Percentiles rank a stretch among this genome's conserved stretches.
phyloP scores from a whole-genome alignment of 2,113 vertebrate genomes.

The Nesogale talazaci region DNA sequence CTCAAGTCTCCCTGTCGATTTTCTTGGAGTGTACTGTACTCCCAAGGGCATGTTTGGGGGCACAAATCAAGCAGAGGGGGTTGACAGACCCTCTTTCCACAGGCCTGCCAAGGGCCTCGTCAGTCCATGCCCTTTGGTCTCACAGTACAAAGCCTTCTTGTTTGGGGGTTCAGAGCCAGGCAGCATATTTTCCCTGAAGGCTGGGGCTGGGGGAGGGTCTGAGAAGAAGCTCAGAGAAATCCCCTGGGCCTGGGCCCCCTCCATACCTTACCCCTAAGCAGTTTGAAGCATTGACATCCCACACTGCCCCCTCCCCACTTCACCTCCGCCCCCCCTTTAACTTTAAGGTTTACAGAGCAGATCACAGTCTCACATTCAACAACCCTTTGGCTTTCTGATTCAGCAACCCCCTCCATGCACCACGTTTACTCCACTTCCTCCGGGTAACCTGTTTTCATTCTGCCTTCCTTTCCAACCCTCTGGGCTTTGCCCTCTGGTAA shows the following conservation, averaged over 20 bases:
- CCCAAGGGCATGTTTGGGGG: neutral
- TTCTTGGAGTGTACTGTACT: neutral
- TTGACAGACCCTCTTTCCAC: neutral
- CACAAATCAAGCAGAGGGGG: neutral
- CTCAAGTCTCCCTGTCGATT: neutral
- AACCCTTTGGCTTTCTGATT: too few relatives aligned
- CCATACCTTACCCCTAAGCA: neutral
- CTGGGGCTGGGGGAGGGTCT: neutral
- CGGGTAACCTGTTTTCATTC: too few relatives aligned
- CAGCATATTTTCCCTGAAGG: neutral
- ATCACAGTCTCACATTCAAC: too few relatives aligned
- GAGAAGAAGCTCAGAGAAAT: neutral
- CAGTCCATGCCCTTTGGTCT: conserved; percentile 58
- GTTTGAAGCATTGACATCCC: neutral
- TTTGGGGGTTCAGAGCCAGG: conserved; percentile 52
- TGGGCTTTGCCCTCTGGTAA: too few relatives aligned
- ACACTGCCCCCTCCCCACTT: too few relatives aligned
- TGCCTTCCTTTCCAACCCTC: too few relatives aligned
- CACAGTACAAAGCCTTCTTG: conserved; percentile 63
- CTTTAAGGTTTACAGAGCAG: too few relatives aligned
- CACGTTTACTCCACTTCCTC: too few relatives aligned
- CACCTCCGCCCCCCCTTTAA: too few relatives aligned
- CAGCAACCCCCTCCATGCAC: too few relatives aligned
- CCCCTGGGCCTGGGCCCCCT: neutral
- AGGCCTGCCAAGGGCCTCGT: neutral